These are phyloP conservation scores for Patella pellucida DNA, from an alignment of 2,888 invertebrate species.

Conservation along the genomic window DNA sequence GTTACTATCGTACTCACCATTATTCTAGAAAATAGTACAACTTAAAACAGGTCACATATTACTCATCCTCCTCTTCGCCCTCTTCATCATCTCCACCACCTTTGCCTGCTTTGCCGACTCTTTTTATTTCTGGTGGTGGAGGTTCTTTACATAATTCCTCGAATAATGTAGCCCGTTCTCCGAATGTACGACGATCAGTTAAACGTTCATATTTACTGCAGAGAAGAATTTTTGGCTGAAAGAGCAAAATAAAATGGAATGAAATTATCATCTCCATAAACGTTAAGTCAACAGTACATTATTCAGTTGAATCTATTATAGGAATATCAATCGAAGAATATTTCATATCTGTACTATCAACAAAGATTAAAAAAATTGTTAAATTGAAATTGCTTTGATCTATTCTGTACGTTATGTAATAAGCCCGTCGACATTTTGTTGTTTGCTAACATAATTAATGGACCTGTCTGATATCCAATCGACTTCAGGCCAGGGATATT, in stretches of 20 bases:
- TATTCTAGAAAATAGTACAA: not conserved
- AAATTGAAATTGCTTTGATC: too few relatives aligned
- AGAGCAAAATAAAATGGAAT: not conserved
- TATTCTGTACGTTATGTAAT: too few relatives aligned
- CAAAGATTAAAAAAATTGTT: too few relatives aligned
- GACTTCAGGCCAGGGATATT: not conserved
- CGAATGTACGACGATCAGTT: conserved; percentile 68
- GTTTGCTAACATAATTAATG: too few relatives aligned
- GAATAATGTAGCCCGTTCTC: conserved; percentile 62
- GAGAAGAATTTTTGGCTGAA: conserved; percentile 68
- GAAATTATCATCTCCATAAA: too few relatives aligned
- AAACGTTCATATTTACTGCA: conserved; percentile 71
- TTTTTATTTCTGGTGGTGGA: conserved; percentile 40
- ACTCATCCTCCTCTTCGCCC: conserved; percentile 12
- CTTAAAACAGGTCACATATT: not conserved
- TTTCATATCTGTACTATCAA: too few relatives aligned
- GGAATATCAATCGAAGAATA: too few relatives aligned
- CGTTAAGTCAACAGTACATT: too few relatives aligned
- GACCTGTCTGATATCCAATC: not conserved
- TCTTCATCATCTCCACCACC: conserved; percentile 9
- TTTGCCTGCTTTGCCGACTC: not conserved
- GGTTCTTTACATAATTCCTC: conserved; percentile 48
- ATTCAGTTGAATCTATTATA: too few relatives aligned
- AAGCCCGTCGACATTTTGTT: too few relatives aligned
- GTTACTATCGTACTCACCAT: too few relatives aligned